A percentile compares a stretch with the other conserved stretches of the same genome.
Conservation (phyloP, 2,113 vertebrate species). For the Pao palembangensis region DNA sequence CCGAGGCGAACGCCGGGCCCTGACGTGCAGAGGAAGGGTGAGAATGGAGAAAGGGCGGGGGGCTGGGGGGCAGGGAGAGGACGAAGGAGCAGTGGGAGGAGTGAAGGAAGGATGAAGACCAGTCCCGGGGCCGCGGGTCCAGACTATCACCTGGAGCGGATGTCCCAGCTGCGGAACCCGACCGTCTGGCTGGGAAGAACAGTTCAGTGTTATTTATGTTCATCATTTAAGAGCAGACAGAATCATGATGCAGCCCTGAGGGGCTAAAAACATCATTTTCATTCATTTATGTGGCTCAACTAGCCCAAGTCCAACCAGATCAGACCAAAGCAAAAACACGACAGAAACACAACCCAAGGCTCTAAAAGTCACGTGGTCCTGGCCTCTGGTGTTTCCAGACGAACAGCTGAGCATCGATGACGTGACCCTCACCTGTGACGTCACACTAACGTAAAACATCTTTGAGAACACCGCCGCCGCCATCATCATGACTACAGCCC, state of each 20-base stretch:
- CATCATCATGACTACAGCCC: no score
- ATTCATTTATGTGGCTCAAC: no score
- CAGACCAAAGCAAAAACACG: no score
- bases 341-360: no score
- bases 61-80: conserved; percentile 33
- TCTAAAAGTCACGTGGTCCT: no score
- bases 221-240: no score
- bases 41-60: not conserved
- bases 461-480: no score
- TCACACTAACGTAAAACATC: no score
- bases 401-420: not conserved
- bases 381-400: not conserved
- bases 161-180: conserved; percentile 16
- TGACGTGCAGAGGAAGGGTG: conserved; percentile 18
- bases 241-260: not conserved
- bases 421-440: no score
- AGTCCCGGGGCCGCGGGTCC: conserved; percentile 21
- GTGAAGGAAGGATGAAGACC: conserved; percentile 26
- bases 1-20: conserved; percentile 70
- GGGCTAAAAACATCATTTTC: not conserved
- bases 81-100: conserved; percentile 39
- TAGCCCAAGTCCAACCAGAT: no score
- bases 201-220: not conserved
- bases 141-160: no score
- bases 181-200: conserved; percentile 5